Evolutionary conservation across 2,797 vertebrate species (phyloP), one percentile per base, ranked within the genome.

Genomic region (Fistularia commersonii): DNA sequence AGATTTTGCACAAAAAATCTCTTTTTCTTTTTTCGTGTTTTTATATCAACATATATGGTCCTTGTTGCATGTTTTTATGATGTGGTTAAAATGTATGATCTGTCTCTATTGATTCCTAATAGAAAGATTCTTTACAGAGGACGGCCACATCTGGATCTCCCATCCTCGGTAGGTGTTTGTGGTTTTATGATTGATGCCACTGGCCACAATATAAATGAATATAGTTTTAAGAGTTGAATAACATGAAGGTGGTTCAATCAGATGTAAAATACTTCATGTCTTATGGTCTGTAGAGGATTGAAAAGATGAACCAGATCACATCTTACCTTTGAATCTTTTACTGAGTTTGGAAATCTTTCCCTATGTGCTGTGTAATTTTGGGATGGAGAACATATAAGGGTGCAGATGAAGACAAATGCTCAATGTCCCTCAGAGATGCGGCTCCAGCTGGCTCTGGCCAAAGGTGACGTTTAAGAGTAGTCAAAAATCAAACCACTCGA

Each of bases 101-200:
- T 32, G 45, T 57, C 39, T 57, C 41, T 38, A 0, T 49, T 45
- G 61, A 53, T 41, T 65, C 39, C 44, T 15, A 33, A 59, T 77
- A 89, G 88, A 85, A 80, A 77, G 81, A 88, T 15, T 64, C 52
- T 58, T 32, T 51, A 13, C 56, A 2, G 4, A 83, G 66, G 63
- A 32, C 34, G 0, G 23, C 66, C 40, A 15, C 57, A 9, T 72
- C 73, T 0, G 72, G 54, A 49, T 80, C 80, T 46, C 63, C 65
- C 15, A 63, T 63, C 51, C 13, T 71, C 14, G 75, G 88, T 88
- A 71, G 80, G 82, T 32, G 60, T 33, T 47, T 59, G 14, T 41
- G n/a, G 13, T 8, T 23, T 35, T 4, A 40, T 47, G 1, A 54
- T 48, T 23, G 10, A 11, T 33, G 6, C 35, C 6, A 3, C 3